These are phyloP conservation scores for Mus spicilegus DNA, from an alignment of 2,113 vertebrate species.

Conservation along the genomic window DNA sequence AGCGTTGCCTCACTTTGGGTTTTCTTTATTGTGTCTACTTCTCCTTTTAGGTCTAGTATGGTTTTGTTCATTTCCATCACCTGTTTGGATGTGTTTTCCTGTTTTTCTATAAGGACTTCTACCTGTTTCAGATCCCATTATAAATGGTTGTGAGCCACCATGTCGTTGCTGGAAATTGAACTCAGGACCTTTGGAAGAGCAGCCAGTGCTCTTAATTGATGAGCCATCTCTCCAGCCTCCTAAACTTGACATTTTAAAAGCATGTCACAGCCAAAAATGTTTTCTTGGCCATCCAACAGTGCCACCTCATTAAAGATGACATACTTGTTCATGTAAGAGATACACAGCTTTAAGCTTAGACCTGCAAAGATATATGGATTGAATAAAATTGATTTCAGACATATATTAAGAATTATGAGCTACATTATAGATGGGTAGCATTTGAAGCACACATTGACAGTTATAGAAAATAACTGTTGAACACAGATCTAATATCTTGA, in stretches of 20 bases:
- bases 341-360: neutral
- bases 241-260: neutral
- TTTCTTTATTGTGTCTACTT: too few relatives aligned
- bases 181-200: too few relatives aligned
- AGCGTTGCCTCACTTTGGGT: too few relatives aligned
- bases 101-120: too few relatives aligned
- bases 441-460: neutral
- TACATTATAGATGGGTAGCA: neutral
- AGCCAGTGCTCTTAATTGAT: too few relatives aligned
- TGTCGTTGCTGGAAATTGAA: too few relatives aligned
- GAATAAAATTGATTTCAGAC: conserved; percentile 16
- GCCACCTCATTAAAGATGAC: neutral
- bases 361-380: neutral
- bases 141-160: too few relatives aligned
- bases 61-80: too few relatives aligned
- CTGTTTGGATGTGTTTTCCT: too few relatives aligned
- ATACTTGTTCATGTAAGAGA: neutral
- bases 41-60: too few relatives aligned
- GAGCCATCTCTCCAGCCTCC: neutral
- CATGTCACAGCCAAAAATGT: neutral
- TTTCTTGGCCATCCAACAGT: neutral
- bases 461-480: conserved; percentile 1
- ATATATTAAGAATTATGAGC: neutral
- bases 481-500: neutral
- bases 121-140: too few relatives aligned